Percentiles rank a stretch among this genome's conserved stretches.
phyloP scores from a whole-genome alignment of 2,888 invertebrate genomes.

The Anthophora plumipes region DNA sequence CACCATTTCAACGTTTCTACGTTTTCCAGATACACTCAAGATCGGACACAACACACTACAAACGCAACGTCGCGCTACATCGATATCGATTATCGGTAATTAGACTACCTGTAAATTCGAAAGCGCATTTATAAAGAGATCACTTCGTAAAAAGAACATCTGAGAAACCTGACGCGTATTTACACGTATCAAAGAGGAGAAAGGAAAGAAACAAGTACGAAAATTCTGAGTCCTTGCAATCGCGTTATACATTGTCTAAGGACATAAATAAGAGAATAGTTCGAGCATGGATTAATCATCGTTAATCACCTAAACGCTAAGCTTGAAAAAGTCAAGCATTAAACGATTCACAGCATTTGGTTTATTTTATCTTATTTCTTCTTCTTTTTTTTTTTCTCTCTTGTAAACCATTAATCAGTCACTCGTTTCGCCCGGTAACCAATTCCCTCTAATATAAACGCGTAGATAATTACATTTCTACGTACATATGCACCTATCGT shows the following conservation, averaged over 20 bases:
- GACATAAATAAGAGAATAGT: conserved; percentile 68
- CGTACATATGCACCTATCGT: conserved; percentile 45
- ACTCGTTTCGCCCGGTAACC: conserved; percentile 58
- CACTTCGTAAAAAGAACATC: conserved; percentile 14
- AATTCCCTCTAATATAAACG: conserved; percentile 65
- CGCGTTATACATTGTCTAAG: conserved; percentile 41
- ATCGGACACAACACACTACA: background rate
- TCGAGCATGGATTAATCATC: conserved; percentile 74
- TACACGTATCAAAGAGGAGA: background rate
- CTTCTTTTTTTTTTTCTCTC: conserved; percentile 27
- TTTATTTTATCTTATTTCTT: conserved; percentile 42
- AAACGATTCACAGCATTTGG: conserved; percentile 75
- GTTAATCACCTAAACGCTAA: conserved; percentile 69
- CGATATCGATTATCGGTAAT: conserved; percentile 3
- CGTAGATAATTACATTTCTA: conserved; percentile 49
- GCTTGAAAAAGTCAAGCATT: conserved; percentile 74
- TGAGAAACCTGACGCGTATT: background rate
- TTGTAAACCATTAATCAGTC: conserved; percentile 73
- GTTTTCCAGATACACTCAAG: background rate
- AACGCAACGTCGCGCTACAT: background rate
- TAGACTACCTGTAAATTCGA: background rate
- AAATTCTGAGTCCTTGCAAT: conserved; percentile 67
- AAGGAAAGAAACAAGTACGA: background rate
- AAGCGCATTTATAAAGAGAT: background rate
- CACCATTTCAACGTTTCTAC: background rate